Base-by-base conservation (phyloP, 2,113 vertebrate genomes). In the Phocoena sinus region DNA sequence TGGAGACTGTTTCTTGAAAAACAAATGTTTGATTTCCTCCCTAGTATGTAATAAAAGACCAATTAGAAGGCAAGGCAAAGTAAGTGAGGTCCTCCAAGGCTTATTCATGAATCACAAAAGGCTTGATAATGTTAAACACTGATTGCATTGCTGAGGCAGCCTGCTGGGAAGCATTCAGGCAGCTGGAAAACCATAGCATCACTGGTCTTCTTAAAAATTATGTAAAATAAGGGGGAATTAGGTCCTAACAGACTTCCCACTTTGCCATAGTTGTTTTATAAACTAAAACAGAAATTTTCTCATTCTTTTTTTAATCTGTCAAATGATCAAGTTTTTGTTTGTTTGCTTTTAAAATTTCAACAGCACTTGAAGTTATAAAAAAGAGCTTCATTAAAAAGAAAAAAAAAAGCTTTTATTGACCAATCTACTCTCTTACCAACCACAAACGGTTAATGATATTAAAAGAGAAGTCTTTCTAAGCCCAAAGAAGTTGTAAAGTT, bases 81-180 rank as follows among this genome's bases (percentile, higher is more conserved):
- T 70, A 33, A 94, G 1, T 36, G 87, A 14, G 33, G 73, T 93
- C 87, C 93, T 96, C 21, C 77, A 50, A 88, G 91, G 13, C 62
- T 84, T 70, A 77, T 96, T 98, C 96, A 94, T 97, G 90, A 98
- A 95, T 91, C 79, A 82, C 73, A 88, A 97, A 94, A 96, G 1
- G 38, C 68, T 65, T 95, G 56, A 21, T 87, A 94, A 6, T n/a
- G 15, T 97, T 98, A 83, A 98, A 95, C 14, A 23, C 21, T 80
- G 96, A 87, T 88, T 91, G 36, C 33, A 89, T 58, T 65, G 58
- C n/a, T 79, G 60, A 92, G 56, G 6, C 2, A 93, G 80, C 95
- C 20, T 60, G 13, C 38, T 94, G 36, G 33, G 89, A 83, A 84
- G 23, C 63, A 58, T 74, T 79, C 23, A 68, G 50, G 76, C 23